Percentiles rank a stretch among this genome's conserved stretches.
Conservation (phyloP, 2,797 vertebrate genomes). For the Craterocephalus amniculus region DNA sequence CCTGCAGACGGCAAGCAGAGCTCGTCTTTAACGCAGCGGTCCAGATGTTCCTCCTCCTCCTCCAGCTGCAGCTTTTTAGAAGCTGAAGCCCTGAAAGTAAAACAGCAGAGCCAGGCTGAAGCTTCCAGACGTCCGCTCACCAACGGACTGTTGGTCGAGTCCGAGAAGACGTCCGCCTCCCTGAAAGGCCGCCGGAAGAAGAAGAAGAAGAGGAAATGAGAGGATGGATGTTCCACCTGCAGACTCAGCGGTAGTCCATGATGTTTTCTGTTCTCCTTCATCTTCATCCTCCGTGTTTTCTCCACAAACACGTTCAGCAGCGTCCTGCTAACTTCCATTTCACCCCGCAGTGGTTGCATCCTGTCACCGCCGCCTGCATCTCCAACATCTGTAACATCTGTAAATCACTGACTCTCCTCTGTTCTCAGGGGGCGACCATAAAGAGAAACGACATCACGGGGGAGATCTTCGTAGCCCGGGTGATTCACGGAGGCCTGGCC, state of each 20-base stretch:
- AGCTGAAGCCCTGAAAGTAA: neutral
- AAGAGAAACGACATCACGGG: constrained; percentile 93
- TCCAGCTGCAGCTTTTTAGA: constrained; percentile 56
- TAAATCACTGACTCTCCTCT: too few relatives aligned
- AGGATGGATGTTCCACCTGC: neutral
- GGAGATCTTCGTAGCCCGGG: constrained; percentile 93
- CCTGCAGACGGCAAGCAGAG: neutral
- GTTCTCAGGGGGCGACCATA: constrained; percentile 93
- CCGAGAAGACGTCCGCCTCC: neutral
- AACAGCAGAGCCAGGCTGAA: neutral
- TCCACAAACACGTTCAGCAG: too few relatives aligned
- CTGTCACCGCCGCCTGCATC: neutral
- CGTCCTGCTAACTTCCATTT: constrained; percentile 11
- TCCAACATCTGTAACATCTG: too few relatives aligned
- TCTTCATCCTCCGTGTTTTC: neutral
- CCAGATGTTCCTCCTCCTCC: constrained; percentile 56
- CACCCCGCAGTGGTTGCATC: neutral
- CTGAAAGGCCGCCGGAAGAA: constrained; percentile 53
- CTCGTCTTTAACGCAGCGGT: constrained; percentile 36
- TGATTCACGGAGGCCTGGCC: constrained; percentile 95
- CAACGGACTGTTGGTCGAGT: constrained; percentile 53
- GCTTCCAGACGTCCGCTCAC: constrained; percentile 21
- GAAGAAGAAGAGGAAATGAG: constrained; percentile 69
- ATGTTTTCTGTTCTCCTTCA: constrained; percentile 12
- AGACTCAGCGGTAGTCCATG: constrained; percentile 44